These are phyloP conservation scores for Hydraecia micacea DNA, from an alignment of 2,888 invertebrate genomes.

Conservation along the genomic window DNA sequence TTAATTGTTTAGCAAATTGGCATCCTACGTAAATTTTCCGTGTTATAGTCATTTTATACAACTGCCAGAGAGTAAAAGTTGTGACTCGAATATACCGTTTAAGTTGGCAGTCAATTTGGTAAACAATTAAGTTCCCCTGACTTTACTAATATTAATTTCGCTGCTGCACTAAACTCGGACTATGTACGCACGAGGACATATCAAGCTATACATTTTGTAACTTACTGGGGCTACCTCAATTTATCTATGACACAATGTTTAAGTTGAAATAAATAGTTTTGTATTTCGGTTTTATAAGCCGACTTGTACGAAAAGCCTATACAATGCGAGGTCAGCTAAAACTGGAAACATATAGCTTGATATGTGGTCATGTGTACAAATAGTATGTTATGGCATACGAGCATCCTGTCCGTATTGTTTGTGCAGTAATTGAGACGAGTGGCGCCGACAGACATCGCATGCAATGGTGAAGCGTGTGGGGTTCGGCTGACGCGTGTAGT, in stretches of 20 bases:
- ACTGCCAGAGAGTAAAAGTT: not conserved
- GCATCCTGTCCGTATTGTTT: conserved; percentile 4
- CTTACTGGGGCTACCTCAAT: too few species aligned
- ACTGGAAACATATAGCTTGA: too few species aligned
- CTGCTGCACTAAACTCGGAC: not conserved
- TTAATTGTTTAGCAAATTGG: too few species aligned
- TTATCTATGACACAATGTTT: too few species aligned
- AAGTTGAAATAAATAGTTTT: too few species aligned
- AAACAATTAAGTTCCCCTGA: not conserved
- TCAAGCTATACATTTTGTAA: not conserved
- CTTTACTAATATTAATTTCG: not conserved
- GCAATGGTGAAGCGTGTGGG: conserved; percentile 8
- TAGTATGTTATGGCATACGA: not conserved
- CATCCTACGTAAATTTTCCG: not conserved
- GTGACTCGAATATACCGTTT: not conserved
- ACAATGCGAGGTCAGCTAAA: not conserved
- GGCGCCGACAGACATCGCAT: conserved; percentile 9
- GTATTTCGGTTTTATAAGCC: too few species aligned
- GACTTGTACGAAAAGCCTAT: not conserved
- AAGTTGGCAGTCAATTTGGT: not conserved
- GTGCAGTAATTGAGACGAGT: conserved; percentile 32
- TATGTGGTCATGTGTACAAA: not conserved
- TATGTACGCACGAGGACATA: not conserved
- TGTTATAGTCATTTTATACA: not conserved
- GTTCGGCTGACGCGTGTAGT: not conserved